Percentiles rank a stretch among this genome's conserved stretches.
Conservation (phyloP, 2,888 invertebrate species). For the Spodoptera exigua region DNA sequence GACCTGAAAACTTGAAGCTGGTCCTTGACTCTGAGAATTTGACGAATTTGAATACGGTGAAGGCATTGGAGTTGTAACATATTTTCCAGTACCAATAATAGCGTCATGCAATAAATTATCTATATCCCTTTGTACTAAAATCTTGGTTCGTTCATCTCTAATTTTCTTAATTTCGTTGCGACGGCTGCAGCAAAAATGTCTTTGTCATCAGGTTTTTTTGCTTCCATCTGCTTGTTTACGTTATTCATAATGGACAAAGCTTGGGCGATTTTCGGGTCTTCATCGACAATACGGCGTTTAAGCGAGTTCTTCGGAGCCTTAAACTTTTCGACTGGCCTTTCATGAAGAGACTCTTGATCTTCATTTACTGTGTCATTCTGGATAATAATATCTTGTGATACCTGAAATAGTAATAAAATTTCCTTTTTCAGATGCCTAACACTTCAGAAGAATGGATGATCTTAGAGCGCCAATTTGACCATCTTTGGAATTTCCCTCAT, state of each 20-base stretch:
- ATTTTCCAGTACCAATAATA: conserved; percentile 51
- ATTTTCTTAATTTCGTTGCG: conserved; percentile 51
- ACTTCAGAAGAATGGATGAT: conserved; percentile 44
- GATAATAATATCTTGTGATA: conserved; percentile 36
- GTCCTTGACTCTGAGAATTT: conserved; percentile 37
- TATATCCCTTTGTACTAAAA: conserved; percentile 51
- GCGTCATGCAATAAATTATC: conserved; percentile 49
- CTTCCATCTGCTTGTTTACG: conserved; percentile 52
- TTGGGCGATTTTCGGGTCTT: conserved; percentile 48
- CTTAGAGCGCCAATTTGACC: conserved; percentile 43
- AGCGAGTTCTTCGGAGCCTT: conserved; percentile 52
- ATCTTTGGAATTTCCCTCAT: conserved; percentile 44
- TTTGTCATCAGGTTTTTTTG: conserved; percentile 46
- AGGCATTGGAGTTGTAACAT: conserved; percentile 33
- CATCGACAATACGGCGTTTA: conserved; percentile 45
- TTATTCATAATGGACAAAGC: conserved; percentile 53
- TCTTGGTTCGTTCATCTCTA: conserved; percentile 52
- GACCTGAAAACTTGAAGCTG: conserved; percentile 33
- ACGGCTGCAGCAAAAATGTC: conserved; percentile 49
- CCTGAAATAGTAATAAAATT: conserved; percentile 37
- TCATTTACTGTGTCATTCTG: conserved; percentile 43
- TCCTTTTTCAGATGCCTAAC: conserved; percentile 41
- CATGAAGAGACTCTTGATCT: conserved; percentile 46
- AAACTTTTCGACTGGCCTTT: conserved; percentile 50
- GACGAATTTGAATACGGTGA: conserved; percentile 50